Evolutionary conservation across 2,888 invertebrate species (phyloP).

Genomic region (Itoplectis maculator): DNA sequence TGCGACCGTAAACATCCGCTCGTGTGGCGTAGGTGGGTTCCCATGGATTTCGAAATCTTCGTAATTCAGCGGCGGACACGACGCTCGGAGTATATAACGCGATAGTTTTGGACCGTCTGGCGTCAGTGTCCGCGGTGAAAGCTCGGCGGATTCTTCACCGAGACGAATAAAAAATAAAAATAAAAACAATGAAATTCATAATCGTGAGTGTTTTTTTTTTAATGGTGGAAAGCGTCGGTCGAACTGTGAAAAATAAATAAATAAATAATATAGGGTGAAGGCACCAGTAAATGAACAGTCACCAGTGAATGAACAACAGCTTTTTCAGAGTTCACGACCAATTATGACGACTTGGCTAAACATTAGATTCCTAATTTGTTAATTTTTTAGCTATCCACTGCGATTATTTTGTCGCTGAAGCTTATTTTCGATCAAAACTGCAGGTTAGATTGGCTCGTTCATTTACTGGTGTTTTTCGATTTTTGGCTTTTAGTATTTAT

Average conservation of each 20-base stretch:
- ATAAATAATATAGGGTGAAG: no score
- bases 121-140: slow-evolving; percentile 58
- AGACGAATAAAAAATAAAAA: neutral
- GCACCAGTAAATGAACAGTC: no score
- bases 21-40: slow-evolving; percentile 72
- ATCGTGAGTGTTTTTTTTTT: slow-evolving; percentile 61
- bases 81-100: slow-evolving; percentile 51
- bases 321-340: no score
- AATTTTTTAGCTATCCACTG: no score
- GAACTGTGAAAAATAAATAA: neutral
- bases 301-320: no score
- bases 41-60: slow-evolving; percentile 76
- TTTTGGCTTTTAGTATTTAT: no score
- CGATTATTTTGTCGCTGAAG: no score
- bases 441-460: no score
- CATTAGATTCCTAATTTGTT: no score
- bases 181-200: slow-evolving; percentile 55
- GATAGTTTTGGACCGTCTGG: slow-evolving; percentile 31
- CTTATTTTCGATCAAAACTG: no score
- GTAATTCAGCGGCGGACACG: slow-evolving; percentile 18
- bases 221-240: neutral
- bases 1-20: slow-evolving; percentile 77
- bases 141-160: slow-evolving; percentile 33
- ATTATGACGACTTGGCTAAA: no score
- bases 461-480: no score